phyloP scores from a whole-genome alignment of 2,888 invertebrate species.

The Spatulosminthurus flaviceps region DNA sequence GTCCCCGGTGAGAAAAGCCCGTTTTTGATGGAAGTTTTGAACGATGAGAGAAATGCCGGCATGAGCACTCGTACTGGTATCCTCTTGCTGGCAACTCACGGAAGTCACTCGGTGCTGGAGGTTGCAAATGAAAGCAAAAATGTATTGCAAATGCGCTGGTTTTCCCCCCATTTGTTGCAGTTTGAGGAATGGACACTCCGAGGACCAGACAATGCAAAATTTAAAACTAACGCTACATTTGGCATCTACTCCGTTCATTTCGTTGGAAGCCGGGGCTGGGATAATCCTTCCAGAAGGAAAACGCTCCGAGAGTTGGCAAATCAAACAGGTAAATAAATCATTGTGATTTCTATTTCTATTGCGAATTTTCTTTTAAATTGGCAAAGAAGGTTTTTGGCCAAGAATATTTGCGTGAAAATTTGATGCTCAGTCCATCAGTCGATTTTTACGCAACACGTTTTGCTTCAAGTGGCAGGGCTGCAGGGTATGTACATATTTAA shows the following conservation, averaged over 20 bases:
- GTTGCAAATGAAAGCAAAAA: conserved; percentile 48
- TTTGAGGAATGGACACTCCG: conserved; percentile 38
- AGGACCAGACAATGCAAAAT: neutral
- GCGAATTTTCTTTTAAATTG: no score
- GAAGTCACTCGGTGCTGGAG: conserved; percentile 53
- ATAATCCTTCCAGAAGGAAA: conserved; percentile 57
- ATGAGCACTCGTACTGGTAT: conserved; percentile 51
- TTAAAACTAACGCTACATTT: conserved; percentile 44
- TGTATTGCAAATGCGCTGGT: conserved; percentile 34
- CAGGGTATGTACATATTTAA: no score
- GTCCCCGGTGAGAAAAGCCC: conserved; percentile 8
- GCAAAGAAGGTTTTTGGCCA: no score
- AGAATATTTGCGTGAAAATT: no score
- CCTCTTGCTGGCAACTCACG: conserved; percentile 54
- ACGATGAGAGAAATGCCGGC: conserved; percentile 18
- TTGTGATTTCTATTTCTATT: no score
- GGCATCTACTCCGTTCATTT: conserved; percentile 60
- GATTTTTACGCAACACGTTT: no score
- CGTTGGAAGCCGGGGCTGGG: conserved; percentile 60
- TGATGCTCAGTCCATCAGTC: no score
- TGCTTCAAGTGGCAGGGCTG: no score
- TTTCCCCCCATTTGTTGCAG: conserved; percentile 25
- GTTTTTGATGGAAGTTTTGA: neutral
- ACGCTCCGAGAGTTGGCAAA: conserved; percentile 53
- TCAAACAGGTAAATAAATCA: conserved; percentile 57